These are phyloP conservation scores for Phyllotis vaccarum DNA, from an alignment of 2,797 vertebrate genomes.

Conservation along the genomic window DNA sequence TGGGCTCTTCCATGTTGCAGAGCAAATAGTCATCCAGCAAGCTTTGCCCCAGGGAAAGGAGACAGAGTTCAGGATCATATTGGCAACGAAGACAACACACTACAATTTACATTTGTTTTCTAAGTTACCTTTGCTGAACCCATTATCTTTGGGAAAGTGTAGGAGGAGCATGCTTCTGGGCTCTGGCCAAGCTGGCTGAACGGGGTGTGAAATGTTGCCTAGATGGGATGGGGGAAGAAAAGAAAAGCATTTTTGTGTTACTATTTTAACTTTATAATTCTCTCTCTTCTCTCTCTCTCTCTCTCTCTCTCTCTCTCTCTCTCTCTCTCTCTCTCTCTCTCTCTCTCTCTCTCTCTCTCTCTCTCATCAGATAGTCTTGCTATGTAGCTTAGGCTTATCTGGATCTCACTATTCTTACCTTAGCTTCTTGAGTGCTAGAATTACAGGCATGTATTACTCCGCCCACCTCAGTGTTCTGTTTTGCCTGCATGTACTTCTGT, in stretches of 20 bases:
- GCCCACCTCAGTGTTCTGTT: background rate
- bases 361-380: background rate
- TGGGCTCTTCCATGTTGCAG: background rate
- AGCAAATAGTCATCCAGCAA: background rate
- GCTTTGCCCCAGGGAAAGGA: background rate
- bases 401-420: background rate
- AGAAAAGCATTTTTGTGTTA: background rate
- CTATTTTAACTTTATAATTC: background rate
- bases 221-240: background rate
- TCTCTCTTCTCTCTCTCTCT: too few relatives aligned
- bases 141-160: constrained; percentile 96
- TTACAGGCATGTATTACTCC: background rate
- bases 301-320: too few relatives aligned
- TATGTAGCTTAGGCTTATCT: background rate
- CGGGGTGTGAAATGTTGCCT: constrained; percentile 96
- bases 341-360: too few relatives aligned
- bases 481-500: background rate
- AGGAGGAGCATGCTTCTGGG: constrained; percentile 96
- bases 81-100: background rate
- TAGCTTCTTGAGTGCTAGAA: background rate
- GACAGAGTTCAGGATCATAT: background rate
- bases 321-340: too few relatives aligned
- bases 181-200: constrained; percentile 95
- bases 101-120: background rate
- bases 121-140: constrained; percentile 92